Evolutionary conservation across 2,113 vertebrate species (phyloP).

Genomic region (Struthidea cinerea): DNA sequence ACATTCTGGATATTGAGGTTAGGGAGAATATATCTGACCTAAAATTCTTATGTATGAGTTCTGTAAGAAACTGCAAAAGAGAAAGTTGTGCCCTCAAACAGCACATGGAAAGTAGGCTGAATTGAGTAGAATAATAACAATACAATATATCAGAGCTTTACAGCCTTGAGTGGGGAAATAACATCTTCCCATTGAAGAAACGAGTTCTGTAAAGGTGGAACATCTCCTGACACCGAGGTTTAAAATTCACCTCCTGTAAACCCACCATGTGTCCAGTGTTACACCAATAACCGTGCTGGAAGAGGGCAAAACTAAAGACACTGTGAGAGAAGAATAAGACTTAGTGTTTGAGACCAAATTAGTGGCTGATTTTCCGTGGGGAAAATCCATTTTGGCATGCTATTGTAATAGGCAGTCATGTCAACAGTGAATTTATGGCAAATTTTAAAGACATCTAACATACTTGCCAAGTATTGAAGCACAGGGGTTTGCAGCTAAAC

Average conservation of each 20-base stretch:
- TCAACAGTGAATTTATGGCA: background rate
- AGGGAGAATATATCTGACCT: background rate
- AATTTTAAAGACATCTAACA: background rate
- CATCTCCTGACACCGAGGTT: accelerated
- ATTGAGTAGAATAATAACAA: background rate
- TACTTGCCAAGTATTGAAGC: background rate
- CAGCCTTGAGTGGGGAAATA: background rate
- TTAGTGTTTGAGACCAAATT: background rate
- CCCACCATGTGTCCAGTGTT: background rate
- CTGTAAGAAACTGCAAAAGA: background rate
- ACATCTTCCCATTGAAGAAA: background rate
- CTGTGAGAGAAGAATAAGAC: background rate
- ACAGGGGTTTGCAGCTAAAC: background rate
- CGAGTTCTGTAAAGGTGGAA: background rate
- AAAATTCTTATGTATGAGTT: background rate
- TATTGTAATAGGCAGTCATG: background rate
- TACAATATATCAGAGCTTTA: background rate
- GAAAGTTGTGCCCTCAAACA: accelerated
- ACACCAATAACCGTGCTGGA: accelerated
- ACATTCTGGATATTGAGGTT: background rate
- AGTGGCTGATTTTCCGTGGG: background rate
- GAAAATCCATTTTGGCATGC: background rate
- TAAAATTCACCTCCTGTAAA: background rate
- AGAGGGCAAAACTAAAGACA: background rate
- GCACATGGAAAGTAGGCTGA: background rate